A percentile compares a stretch with the other conserved stretches of the same genome.
Conservation (phyloP, 2,888 invertebrate species). For the Cephus pygmeus region DNA sequence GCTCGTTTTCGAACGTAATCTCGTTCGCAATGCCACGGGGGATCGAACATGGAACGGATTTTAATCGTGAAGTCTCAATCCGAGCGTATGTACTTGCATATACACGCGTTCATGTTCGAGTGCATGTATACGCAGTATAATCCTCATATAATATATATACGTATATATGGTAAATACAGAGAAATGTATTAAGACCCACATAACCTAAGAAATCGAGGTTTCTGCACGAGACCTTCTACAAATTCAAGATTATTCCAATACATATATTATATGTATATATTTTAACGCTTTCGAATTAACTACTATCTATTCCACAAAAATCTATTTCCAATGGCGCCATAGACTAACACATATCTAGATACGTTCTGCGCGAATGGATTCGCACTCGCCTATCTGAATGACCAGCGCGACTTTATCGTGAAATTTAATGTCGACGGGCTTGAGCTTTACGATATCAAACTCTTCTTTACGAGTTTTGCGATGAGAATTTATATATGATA, state of each 20-base stretch:
- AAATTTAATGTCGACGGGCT: neutral
- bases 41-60: neutral
- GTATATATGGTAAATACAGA: neutral
- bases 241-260: too few species aligned
- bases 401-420: neutral
- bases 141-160: neutral
- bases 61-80: slow-evolving; percentile 1
- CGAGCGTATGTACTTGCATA: neutral
- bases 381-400: neutral
- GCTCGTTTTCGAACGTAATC: neutral
- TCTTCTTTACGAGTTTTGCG: neutral
- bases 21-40: neutral
- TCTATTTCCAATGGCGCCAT: neutral
- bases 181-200: neutral
- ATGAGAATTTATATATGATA: neutral
- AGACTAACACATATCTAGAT: neutral
- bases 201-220: neutral
- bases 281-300: neutral
- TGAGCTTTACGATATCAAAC: neutral
- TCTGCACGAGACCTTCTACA: too few species aligned
- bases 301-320: neutral
- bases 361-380: neutral
- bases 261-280: neutral
- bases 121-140: neutral
- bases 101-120: neutral